Conservation (phyloP, 2,797 vertebrate species). For the Pachyuromys duprasi region DNA sequence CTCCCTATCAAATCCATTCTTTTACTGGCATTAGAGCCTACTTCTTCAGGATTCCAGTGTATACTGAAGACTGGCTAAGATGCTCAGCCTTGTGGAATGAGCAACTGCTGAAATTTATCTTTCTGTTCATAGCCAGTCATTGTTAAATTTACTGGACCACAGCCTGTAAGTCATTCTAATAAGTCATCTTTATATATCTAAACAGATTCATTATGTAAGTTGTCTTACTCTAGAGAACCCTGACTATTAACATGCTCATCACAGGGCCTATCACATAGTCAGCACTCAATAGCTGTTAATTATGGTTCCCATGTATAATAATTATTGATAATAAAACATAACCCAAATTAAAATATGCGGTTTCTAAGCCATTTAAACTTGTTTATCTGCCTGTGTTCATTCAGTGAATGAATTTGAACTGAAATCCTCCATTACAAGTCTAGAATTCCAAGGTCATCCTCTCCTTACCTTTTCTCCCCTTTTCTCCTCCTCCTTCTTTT, state of each 20-base stretch:
- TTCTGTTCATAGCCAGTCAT: not conserved
- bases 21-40: not conserved
- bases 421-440: not conserved
- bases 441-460: constrained; percentile 11
- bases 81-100: not conserved
- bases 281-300: not conserved
- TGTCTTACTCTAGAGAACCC: not conserved
- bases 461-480: not conserved
- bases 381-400: not conserved
- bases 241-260: not conserved
- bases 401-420: not conserved
- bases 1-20: not conserved
- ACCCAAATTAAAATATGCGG: constrained; percentile 18
- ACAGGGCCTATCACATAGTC: not conserved
- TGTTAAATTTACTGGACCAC: not conserved
- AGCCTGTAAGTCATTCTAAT: not conserved
- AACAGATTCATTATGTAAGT: not conserved
- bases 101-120: not conserved
- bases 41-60: not conserved
- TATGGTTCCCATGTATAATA: constrained; percentile 16
- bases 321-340: not conserved
- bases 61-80: not conserved
- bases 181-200: not conserved
- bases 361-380: not conserved
- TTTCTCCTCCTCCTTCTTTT: not conserved